Percentiles rank a stretch among this genome's conserved stretches.
Evolutionary conservation across 2,888 invertebrate species (phyloP).

Genomic region (Bibio marci): DNA sequence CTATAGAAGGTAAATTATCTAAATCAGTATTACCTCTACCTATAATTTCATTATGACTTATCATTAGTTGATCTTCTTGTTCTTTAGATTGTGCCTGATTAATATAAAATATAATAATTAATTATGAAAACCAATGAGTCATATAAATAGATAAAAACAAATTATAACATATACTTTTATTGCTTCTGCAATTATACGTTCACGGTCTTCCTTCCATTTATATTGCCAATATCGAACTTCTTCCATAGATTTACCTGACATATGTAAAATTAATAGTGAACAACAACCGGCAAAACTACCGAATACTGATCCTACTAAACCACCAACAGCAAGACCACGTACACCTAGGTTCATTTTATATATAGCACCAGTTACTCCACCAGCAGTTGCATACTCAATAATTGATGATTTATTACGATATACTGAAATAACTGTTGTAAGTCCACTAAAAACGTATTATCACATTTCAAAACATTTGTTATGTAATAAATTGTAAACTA

Average conservation of each 20-base stretch:
- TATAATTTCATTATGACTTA: too few relatives aligned
- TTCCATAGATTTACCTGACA: conserved; percentile 43
- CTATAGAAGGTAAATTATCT: too few relatives aligned
- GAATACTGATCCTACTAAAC: conserved; percentile 40
- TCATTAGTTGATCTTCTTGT: too few relatives aligned
- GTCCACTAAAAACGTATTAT: conserved; percentile 36
- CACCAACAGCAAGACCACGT: conserved; percentile 49
- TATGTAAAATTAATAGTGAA: conserved; percentile 36
- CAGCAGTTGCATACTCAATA: conserved; percentile 47
- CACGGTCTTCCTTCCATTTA: conserved; percentile 28
- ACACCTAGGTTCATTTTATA: conserved; percentile 53
- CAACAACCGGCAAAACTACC: conserved; percentile 41
- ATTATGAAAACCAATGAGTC: too few relatives aligned
- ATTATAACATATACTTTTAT: too few relatives aligned
- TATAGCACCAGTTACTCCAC: conserved; percentile 39
- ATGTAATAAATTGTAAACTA: too few relatives aligned
- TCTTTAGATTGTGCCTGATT: too few relatives aligned
- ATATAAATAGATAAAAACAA: too few relatives aligned
- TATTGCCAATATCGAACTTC: conserved; percentile 44
- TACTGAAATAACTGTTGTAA: conserved; percentile 42
- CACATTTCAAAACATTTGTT: conserved; percentile 3
- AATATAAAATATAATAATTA: too few relatives aligned
- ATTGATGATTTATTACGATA: conserved; percentile 51
- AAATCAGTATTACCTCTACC: too few relatives aligned
- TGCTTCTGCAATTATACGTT: conserved; percentile 22